Base-by-base conservation (phyloP, 2,113 vertebrate species). In the Gopherus flavomarginatus region DNA sequence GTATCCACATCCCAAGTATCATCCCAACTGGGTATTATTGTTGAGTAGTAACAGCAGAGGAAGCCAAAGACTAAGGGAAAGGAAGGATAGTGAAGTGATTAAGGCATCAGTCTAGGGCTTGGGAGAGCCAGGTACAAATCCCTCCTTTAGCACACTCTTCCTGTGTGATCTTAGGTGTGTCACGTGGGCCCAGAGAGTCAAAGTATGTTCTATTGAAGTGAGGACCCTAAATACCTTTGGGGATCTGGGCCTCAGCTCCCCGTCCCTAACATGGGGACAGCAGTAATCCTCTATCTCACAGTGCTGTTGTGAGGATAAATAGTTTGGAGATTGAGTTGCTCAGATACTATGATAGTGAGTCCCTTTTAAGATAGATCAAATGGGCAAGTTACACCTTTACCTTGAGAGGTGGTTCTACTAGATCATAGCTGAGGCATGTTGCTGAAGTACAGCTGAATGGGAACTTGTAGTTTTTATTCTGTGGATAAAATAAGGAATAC, bases 271-370 rank as follows among this genome's bases (percentile, higher is more conserved):
- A 65, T n/a, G 62, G 35, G 16, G 62, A n/a, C 14, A n/a, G 19
- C 8, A 65, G 31, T n/a, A 35, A 5, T n/a, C 31, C 16, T 35
- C 17, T 65, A 65, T 14, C 35, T n/a, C 62, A 65, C 59, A 65
- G 31, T 17, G 31, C 14, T 65, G 31, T 86, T 88, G 3, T 65
- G n/a, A 80, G 4, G 6, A 44, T 53, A 82, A 86, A 53, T 26
- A 10, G 26, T 47, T 26, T 47, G 49, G 65, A 31, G 1, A 38
- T 4, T 86, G 52, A 13, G 56, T 2, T 22, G 11, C 50, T 90
- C 21, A 54, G 2, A 90, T 0, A 4, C 72, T 3, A 6, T 42
- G 6, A 29, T 35, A 38, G 13, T 29, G 17, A 1, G 1, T 89
- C 59, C 1, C 81, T 11, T 53, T 1, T 2, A 54, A 2, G 79